phyloP scores from a whole-genome alignment of 2,797 vertebrate species.

The Sebastes vulpes region DNA sequence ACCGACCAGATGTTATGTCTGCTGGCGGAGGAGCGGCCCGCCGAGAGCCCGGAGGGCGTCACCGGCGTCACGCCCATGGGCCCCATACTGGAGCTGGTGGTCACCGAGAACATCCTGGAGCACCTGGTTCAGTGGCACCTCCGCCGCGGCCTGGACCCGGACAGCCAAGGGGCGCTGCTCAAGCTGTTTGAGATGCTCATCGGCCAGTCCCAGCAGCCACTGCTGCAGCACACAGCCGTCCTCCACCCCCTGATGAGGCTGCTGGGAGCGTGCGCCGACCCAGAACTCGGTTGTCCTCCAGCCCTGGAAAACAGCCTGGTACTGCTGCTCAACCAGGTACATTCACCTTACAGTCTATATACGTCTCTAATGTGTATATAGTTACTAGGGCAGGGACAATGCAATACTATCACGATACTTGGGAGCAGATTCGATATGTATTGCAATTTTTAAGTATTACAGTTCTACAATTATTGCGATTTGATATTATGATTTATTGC shows the following conservation, averaged over 20 bases:
- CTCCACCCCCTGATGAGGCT: slow-evolving; percentile 91
- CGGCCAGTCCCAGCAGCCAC: slow-evolving; percentile 93
- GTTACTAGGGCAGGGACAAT: too few relatives aligned
- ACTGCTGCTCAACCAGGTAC: slow-evolving; percentile 95
- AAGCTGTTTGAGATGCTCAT: slow-evolving; percentile 98
- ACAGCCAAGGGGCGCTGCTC: slow-evolving; percentile 90
- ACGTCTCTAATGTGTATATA: neutral
- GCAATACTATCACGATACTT: too few relatives aligned
- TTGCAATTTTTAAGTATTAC: too few relatives aligned
- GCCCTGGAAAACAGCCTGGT: slow-evolving; percentile 92
- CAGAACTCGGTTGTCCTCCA: slow-evolving; percentile 87
- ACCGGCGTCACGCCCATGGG: slow-evolving; percentile 68
- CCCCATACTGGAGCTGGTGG: slow-evolving; percentile 92
- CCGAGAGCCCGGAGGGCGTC: slow-evolving; percentile 64
- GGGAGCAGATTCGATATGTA: too few relatives aligned
- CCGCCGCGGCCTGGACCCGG: slow-evolving; percentile 85
- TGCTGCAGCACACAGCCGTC: slow-evolving; percentile 90
- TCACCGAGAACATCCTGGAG: slow-evolving; percentile 90
- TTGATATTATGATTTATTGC: too few relatives aligned
- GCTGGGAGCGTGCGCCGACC: slow-evolving; percentile 89
- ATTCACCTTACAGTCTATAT: neutral
- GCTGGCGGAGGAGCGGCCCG: slow-evolving; percentile 91
- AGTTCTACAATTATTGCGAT: too few relatives aligned
- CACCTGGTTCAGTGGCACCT: slow-evolving; percentile 92
- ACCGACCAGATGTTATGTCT: slow-evolving; percentile 96